Evolutionary conservation across 2,888 invertebrate genomes (phyloP), one percentile per base, ranked within the genome.

Genomic region (Eretmocerus hayati): DNA sequence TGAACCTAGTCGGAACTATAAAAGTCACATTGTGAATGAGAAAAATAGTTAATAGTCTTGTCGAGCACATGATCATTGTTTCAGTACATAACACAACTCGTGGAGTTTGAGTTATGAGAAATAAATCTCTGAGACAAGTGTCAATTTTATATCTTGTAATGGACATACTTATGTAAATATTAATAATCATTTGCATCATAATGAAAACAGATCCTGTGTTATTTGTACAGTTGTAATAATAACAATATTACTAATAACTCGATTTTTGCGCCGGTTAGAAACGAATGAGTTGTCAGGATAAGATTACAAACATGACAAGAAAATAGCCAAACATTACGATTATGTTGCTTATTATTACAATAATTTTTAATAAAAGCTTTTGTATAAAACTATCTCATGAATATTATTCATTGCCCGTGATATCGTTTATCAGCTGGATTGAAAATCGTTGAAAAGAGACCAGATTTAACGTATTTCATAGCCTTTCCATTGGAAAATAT

Each of bases 351-450:
- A 58, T 48, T 52, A 57, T 50, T 59, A 56, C 56, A 58, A 58
- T 63, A 57, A 57, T 58, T 59, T n/a, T 62, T 58, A 62, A 62
- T 63, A 63, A 64, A 63, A 52, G 61, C 63, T 63, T 63, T 63
- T 59, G 58, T 62, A 63, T 57, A 50, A 57, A 59, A 59, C 53
- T 35, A 31, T 30, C 20, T 30, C 4, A n/a, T n/a, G n/a, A n/a
- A n/a, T n/a, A n/a, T n/a, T n/a, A n/a, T n/a, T n/a, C n/a, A n/a
- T n/a, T n/a, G n/a, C n/a, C n/a, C n/a, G n/a, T n/a, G n/a, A n/a
- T n/a, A n/a, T n/a, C n/a, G n/a, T n/a, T n/a, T n/a, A n/a, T n/a
- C n/a, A n/a, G n/a, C n/a, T n/a, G n/a, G n/a, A n/a, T n/a, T n/a
- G n/a, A n/a, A n/a, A n/a, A n/a, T n/a, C n/a, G n/a, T n/a, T n/a